These are phyloP conservation scores for Anas bernieri DNA, from an alignment of 2,797 vertebrate genomes.

Conservation along the genomic window DNA sequence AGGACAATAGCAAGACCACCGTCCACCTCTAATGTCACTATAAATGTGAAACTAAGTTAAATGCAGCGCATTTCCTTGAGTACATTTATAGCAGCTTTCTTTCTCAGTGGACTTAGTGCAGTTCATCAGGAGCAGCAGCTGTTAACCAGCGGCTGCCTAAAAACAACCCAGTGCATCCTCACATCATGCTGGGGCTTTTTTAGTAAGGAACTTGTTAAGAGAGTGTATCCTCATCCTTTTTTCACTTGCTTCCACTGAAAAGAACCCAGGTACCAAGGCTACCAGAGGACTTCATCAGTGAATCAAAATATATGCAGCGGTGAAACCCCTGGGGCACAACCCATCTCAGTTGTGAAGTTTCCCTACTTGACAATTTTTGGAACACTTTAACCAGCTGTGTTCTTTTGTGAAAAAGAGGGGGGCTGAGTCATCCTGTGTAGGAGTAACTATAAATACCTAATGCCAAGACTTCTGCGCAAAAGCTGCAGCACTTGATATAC, in stretches of 20 bases:
- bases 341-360: not conserved
- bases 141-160: not conserved
- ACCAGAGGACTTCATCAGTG: not conserved
- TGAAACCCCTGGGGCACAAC: not conserved
- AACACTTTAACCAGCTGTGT: not conserved
- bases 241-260: not conserved
- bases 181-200: not conserved
- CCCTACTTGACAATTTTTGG: constrained; percentile 26
- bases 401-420: constrained; percentile 10
- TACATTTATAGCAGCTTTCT: not conserved
- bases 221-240: not conserved
- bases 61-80: not conserved
- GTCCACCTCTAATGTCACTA: not conserved
- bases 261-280: not conserved
- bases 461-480: not conserved
- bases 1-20: not conserved
- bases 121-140: not conserved
- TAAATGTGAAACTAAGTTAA: not conserved
- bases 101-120: not conserved
- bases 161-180: not conserved
- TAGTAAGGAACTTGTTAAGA: not conserved
- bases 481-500: not conserved
- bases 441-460: constrained; percentile 28
- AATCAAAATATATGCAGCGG: not conserved
- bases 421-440: not conserved